Conservation (phyloP, 2,797 vertebrate genomes). For the Typhlichthys subterraneus region DNA sequence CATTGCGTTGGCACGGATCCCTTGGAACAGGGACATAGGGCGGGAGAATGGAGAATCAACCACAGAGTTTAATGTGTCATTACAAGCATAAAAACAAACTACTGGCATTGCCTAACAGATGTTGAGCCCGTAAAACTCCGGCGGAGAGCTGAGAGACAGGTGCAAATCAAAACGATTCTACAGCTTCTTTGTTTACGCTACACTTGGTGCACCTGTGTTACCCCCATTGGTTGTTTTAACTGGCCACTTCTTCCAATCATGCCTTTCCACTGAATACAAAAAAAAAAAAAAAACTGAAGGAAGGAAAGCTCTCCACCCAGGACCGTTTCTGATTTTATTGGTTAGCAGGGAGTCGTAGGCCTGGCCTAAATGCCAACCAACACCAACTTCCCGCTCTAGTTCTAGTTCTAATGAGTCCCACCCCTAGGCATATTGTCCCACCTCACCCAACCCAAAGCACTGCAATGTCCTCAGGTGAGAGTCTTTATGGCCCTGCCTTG, state of each 20-base stretch:
- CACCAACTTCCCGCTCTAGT: background rate
- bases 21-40: slow-evolving; percentile 64
- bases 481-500: slow-evolving; percentile 30
- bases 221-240: slow-evolving; percentile 45
- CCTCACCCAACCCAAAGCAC: slow-evolving; percentile 17
- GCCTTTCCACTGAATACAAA: background rate
- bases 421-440: slow-evolving; percentile 22
- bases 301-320: background rate
- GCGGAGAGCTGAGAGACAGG: slow-evolving; percentile 65
- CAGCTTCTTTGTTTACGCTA: slow-evolving; percentile 46
- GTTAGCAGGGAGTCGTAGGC: background rate
- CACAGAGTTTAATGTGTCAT: slow-evolving; percentile 80
- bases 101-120: slow-evolving; percentile 77
- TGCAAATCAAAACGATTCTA: slow-evolving; percentile 56
- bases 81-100: slow-evolving; percentile 78
- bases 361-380: background rate
- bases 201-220: slow-evolving; percentile 26
- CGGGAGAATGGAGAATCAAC: slow-evolving; percentile 52
- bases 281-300: background rate
- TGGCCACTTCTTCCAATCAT: slow-evolving; percentile 33
- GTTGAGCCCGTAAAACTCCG: slow-evolving; percentile 68
- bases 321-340: background rate
- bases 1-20: slow-evolving; percentile 68
- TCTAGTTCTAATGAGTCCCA: background rate
- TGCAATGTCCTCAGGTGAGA: slow-evolving; percentile 50